phyloP scores from a whole-genome alignment of 2,888 invertebrate genomes.

The Acleris literana region DNA sequence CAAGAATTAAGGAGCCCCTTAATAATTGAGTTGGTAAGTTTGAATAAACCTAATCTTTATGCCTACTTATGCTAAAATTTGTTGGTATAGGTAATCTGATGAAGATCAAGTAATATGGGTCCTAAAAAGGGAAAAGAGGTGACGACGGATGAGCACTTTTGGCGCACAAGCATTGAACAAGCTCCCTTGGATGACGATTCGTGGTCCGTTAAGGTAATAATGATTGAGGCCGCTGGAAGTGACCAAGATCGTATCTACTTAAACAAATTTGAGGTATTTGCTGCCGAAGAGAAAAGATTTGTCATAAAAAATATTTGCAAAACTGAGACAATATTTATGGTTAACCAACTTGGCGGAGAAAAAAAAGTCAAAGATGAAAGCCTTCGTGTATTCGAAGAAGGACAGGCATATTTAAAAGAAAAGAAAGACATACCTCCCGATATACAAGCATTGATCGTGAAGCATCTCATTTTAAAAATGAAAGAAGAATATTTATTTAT shows the following conservation, averaged over 20 bases:
- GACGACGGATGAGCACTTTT: constrained; percentile 52
- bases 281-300: constrained; percentile 70
- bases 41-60: no score
- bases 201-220: constrained; percentile 68
- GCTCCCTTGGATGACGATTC: constrained; percentile 58
- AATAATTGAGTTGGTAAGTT: no score
- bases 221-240: constrained; percentile 70
- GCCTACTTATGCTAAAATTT: neutral
- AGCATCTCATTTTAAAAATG: constrained; percentile 73
- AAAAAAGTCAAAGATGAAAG: constrained; percentile 72
- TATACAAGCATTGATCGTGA: constrained; percentile 69
- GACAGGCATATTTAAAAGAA: constrained; percentile 66
- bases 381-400: constrained; percentile 73
- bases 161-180: constrained; percentile 64
- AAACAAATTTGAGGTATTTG: constrained; percentile 68
- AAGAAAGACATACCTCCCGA: constrained; percentile 72
- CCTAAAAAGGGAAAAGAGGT: constrained; percentile 61
- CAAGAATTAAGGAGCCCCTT: no score
- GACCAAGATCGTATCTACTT: constrained; percentile 74
- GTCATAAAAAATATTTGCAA: constrained; percentile 76
- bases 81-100: neutral
- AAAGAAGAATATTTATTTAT: constrained; percentile 74
- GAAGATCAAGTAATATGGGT: constrained; percentile 50
- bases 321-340: constrained; percentile 77
- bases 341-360: constrained; percentile 74